Base-by-base conservation (phyloP, 2,888 invertebrate genomes). In the Lasioglossum villosulum region DNA sequence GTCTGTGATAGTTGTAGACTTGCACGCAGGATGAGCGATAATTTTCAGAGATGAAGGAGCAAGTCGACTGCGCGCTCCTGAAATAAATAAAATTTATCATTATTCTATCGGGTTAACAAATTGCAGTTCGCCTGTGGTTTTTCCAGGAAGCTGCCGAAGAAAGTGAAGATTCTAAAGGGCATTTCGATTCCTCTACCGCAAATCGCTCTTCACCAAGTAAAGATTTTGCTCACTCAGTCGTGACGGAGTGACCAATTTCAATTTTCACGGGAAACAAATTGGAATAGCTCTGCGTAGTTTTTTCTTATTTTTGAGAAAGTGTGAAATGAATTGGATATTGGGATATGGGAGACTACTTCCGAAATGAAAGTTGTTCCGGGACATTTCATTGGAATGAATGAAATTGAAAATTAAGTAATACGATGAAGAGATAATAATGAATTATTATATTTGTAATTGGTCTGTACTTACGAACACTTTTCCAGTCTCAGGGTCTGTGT, bases 11-110 rank as follows among this genome's bases (percentile, higher is more conserved):
- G 93, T 98, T 98, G 94, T 97, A 98, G 0, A 98, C 97, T 96
- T 98, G 98, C 2, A 97, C 96, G 93, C 98, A 98, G 90, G 97
- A 97, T 0, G 98, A 98, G 88, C 97, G 97, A 93, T 97, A 97
- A 88, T 97, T 97, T 82, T 97, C 97, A 0, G 97, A 97, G 76
- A 98, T 96, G 93, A 97, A 98, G 0, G 97, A 97, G 93, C 98
- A 98, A 12, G 97, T 96, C 83, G 97, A 96, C 88, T 97, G 97
- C 0, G 98, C 97, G 93, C 97, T 97, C 88, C 98, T 98, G 95
- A 70, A 56, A 12, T 2, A 72, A 8, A 66, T 27, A 1, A 37
- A 10, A 10, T 16, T 48, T 16, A 5, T 19, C 39, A 10, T 66
- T 30, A 42, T 39, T 45, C 19, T 4, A 39, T 27, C 19, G 19